Evolutionary conservation across 2,888 invertebrate species (phyloP).

Genomic region (Rotaria socialis): DNA sequence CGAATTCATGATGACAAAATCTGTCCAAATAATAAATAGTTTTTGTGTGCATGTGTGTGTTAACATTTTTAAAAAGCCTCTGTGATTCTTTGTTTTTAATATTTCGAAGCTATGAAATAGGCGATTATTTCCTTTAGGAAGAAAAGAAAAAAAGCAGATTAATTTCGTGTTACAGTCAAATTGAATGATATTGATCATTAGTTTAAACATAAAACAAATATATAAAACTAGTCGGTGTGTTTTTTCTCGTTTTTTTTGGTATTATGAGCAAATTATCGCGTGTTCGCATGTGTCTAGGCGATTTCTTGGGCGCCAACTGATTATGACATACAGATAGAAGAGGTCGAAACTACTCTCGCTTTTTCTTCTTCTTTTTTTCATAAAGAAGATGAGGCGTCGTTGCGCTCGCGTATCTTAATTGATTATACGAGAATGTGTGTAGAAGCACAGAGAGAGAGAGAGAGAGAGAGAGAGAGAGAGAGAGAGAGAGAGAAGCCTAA

Average conservation of each 20-base stretch:
- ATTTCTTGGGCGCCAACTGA: slow-evolving; percentile 13
- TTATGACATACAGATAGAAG: not conserved
- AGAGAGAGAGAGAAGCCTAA: not conserved
- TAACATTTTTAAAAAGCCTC: not conserved
- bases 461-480: not conserved
- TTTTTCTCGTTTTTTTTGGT: not conserved
- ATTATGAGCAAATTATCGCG: not conserved
- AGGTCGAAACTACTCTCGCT: slow-evolving; percentile 15
- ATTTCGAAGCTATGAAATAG: not conserved
- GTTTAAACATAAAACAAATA: slow-evolving; percentile 1
- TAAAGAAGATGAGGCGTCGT: not conserved
- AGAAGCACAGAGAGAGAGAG: not conserved
- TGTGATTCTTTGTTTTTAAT: too few species aligned
- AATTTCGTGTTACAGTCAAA: not conserved
- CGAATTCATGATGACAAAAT: not conserved
- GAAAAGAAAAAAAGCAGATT: not conserved
- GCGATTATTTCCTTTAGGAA: not conserved
- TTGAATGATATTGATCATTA: not conserved
- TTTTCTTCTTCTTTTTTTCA: not conserved
- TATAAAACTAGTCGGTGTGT: not conserved
- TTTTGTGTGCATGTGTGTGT: not conserved
- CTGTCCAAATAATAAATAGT: not conserved
- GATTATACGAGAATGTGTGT: not conserved
- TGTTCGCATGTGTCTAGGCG: not conserved
- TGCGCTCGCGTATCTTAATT: slow-evolving; percentile 21